phyloP scores from a whole-genome alignment of 1,140 invertebrate species.

The Glossosoma conforme region DNA sequence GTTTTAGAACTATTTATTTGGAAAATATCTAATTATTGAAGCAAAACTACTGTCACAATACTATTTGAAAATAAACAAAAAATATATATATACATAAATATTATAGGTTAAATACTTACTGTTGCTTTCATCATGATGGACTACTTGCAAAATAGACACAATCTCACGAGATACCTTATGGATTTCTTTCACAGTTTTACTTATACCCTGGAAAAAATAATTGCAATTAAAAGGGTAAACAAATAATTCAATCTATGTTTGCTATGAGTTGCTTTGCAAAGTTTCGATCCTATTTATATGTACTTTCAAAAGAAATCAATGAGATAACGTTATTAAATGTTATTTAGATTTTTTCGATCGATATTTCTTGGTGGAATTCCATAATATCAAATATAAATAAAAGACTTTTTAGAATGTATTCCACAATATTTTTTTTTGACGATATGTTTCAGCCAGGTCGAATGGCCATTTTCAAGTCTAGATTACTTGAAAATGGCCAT shows the following conservation, averaged over 20 bases:
- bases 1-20: too few species aligned
- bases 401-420: too few species aligned
- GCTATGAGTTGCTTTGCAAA: neutral
- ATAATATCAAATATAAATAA: too few species aligned
- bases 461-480: too few species aligned
- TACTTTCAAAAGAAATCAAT: too few species aligned
- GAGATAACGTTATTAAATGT: too few species aligned
- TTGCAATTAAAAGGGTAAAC: slow-evolving; percentile 8
- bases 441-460: too few species aligned
- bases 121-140: slow-evolving; percentile 18
- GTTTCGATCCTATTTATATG: too few species aligned
- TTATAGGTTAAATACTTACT: slow-evolving; percentile 9
- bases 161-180: slow-evolving; percentile 19
- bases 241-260: neutral
- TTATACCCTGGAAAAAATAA: slow-evolving; percentile 22
- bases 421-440: too few species aligned
- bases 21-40: slow-evolving; percentile 1
- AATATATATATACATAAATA: neutral
- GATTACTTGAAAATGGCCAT: too few species aligned
- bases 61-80: neutral
- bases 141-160: slow-evolving; percentile 16
- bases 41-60: neutral
- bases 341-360: too few species aligned
- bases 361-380: too few species aligned
- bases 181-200: slow-evolving; percentile 19